Evolutionary conservation across 2,888 invertebrate genomes (phyloP).

Genomic region (Cephus sareptanus): DNA sequence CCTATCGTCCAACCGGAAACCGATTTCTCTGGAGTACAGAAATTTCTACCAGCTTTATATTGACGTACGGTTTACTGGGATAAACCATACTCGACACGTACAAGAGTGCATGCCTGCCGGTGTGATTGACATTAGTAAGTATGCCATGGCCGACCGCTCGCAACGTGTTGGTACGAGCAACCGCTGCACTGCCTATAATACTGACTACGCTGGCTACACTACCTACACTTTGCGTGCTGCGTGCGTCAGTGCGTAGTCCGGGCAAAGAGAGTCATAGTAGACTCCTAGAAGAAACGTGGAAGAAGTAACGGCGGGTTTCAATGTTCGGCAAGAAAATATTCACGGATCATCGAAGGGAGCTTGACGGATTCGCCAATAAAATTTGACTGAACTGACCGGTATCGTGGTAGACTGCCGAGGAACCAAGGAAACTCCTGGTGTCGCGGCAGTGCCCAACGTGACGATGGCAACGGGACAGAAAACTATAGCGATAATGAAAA

Average conservation of each 20-base stretch:
- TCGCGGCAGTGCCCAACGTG: neutral
- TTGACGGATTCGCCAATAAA: neutral
- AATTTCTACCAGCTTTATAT: neutral
- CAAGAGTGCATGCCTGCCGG: constrained; percentile 57
- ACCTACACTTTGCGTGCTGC: neutral
- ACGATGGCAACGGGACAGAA: neutral
- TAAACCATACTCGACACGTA: neutral
- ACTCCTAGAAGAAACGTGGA: neutral
- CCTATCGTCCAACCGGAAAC: too few species aligned
- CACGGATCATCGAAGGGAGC: neutral
- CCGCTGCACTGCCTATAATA: constrained; percentile 47
- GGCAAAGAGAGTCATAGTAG: neutral
- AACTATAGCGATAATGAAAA: neutral
- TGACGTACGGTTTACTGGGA: neutral
- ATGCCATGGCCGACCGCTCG: constrained; percentile 66
- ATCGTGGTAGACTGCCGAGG: neutral
- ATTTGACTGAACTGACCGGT: neutral
- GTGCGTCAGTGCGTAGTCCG: neutral
- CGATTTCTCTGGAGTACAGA: too few species aligned
- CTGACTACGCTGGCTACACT: constrained; percentile 45
- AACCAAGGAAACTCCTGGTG: neutral
- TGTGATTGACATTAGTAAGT: constrained; percentile 67
- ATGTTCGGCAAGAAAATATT: neutral
- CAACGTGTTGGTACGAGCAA: constrained; percentile 53
- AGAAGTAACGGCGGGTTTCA: neutral